Base-by-base conservation (phyloP, 2,113 vertebrate species). In the Cephalopterus ornatus region DNA sequence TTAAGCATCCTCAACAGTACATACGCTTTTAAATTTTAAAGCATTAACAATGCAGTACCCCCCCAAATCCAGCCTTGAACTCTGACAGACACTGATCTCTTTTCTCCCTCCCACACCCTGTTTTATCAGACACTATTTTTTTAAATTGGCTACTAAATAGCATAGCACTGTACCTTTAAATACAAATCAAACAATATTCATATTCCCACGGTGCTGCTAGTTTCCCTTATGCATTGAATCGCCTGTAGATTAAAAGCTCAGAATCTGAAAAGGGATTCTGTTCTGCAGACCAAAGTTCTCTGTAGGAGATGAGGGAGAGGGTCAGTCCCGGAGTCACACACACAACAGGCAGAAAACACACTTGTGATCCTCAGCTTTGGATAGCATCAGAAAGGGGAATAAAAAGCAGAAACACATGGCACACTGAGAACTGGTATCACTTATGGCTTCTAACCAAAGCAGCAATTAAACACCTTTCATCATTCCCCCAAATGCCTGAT, bases 321-420 rank as follows among this genome's bases (percentile, higher is more conserved):
- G 97, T 95, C 97, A 96, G 95, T 97, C 95, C 93, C 88, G 88
- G 96, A 97, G 95, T 97, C 97, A 96, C 94, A 97, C 71, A 97
- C 97, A 97, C 96, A 94, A 92, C 86, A 96, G 93, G 93, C 96
- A 97, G 93, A 98, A 94, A 96, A 97, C 97, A 97, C 96, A 95
- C 92, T 96, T 91, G 95, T 92, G 96, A 94, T 94, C 96, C 91
- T 96, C 89, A 78, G 94, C 95, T 96, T 96, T 92, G 91, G 78
- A 92, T 91, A 94, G 96, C 94, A 97, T 95, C 88, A 89, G 95
- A 97, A 95, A 97, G 91, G 85, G 78, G 85, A 96, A 89, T 93
- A 84, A 95, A 97, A 97, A 96, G 95, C 95, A 97, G 96, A 98
- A 94, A 96, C 97, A 97, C 97, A 98, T 97, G 96, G 95, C 96